Percentiles rank a stretch among this genome's conserved stretches.
Conservation (phyloP, 2,888 invertebrate species). For the Auanema freiburgensis region DNA sequence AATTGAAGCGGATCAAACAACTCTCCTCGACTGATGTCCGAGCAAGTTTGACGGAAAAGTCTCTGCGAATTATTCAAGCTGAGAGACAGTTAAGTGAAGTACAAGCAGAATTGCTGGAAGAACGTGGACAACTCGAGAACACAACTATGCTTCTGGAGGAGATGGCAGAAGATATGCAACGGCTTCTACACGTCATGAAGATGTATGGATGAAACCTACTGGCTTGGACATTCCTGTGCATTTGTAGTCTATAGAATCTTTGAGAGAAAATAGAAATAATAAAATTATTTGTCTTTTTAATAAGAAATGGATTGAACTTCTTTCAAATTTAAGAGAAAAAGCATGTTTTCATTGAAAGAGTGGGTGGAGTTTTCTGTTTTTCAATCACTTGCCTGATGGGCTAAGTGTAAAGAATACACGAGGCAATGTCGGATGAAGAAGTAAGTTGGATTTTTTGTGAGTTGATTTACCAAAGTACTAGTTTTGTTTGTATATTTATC, state of each 20-base stretch:
- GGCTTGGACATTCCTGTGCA: too few species aligned
- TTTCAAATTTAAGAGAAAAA: too few species aligned
- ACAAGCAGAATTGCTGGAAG: slow-evolving; percentile 8
- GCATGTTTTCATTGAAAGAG: too few species aligned
- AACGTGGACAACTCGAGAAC: slow-evolving; percentile 11
- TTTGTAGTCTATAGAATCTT: too few species aligned
- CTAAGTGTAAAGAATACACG: slow-evolving; percentile 20
- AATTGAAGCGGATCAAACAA: background rate
- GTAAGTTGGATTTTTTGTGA: slow-evolving; percentile 12
- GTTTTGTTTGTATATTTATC: slow-evolving; percentile 2
- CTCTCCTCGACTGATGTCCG: slow-evolving; percentile 10
- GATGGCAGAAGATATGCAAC: slow-evolving; percentile 15
- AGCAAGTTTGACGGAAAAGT: slow-evolving; percentile 11
- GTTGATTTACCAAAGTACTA: background rate
- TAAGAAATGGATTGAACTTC: too few species aligned
- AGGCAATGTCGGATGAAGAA: slow-evolving; percentile 22
- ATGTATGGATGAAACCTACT: background rate
- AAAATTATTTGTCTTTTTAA: too few species aligned
- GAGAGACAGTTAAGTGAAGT: slow-evolving; percentile 7
- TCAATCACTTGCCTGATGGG: slow-evolving; percentile 6
- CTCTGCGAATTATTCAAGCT: slow-evolving; percentile 10
- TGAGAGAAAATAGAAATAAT: too few species aligned
- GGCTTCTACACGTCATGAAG: slow-evolving; percentile 10
- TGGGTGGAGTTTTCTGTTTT: slow-evolving; percentile 12
- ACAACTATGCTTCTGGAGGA: slow-evolving; percentile 9